phyloP scores from a whole-genome alignment of 2,113 vertebrate species.

The Rafetus swinhoei region DNA sequence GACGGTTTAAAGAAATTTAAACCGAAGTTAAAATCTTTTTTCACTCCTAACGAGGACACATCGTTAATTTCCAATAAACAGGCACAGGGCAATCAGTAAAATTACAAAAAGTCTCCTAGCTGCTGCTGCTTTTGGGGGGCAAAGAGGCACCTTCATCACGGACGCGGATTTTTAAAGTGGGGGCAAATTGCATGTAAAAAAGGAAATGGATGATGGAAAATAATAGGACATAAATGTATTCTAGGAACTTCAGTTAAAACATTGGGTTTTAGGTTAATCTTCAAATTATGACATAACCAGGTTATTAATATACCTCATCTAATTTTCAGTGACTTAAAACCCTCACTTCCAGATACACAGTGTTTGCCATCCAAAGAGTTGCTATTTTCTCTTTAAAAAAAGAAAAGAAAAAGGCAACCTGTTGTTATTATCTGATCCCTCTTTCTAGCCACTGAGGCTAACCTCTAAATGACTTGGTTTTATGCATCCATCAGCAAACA shows the following conservation, averaged over 20 bases:
- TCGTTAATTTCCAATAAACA: not conserved
- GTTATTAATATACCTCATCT: not conserved
- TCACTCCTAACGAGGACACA: not conserved
- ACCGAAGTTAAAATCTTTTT: not conserved
- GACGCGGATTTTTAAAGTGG: not conserved
- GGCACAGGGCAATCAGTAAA: not conserved
- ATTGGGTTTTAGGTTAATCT: not conserved
- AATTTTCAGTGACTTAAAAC: not conserved
- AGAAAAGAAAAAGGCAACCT: not conserved
- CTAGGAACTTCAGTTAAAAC: not conserved
- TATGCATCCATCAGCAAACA: not conserved
- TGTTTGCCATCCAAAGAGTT: not conserved
- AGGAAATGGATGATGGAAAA: not conserved
- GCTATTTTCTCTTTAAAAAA: not conserved
- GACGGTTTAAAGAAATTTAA: not conserved
- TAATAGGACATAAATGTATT: not conserved
- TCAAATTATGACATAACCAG: not conserved
- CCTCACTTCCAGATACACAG: not conserved
- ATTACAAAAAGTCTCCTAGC: not conserved
- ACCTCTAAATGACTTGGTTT: not conserved
- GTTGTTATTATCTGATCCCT: not conserved
- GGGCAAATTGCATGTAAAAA: not conserved
- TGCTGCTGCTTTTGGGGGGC: not conserved
- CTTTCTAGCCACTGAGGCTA: not conserved
- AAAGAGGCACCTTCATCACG: not conserved